Percentiles rank a stretch among this genome's conserved stretches.
Evolutionary conservation across 1,140 invertebrate genomes (phyloP).

Genomic region (Pseudomyrmex flavicornis): DNA sequence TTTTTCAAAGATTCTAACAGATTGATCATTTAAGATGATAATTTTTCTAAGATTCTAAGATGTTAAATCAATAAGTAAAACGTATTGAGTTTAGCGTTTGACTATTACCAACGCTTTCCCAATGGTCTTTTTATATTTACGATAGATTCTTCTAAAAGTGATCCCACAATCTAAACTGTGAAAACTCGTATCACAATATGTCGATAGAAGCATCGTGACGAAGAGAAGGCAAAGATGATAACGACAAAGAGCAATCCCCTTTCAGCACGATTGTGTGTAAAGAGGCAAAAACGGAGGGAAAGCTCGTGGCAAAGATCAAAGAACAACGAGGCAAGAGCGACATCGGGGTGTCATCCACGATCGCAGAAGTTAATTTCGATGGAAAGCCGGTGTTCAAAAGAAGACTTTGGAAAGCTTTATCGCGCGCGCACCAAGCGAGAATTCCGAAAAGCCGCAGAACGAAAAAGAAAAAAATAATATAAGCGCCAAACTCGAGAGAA

Average conservation of each 20-base stretch:
- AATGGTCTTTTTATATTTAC: no score
- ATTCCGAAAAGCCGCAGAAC: slow-evolving; percentile 32
- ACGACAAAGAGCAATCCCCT: slow-evolving; percentile 49
- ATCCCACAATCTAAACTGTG: background rate
- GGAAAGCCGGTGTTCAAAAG: slow-evolving; percentile 10
- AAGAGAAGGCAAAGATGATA: slow-evolving; percentile 33
- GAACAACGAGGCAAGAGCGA: background rate
- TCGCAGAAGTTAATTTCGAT: slow-evolving; percentile 56
- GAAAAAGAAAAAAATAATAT: slow-evolving; percentile 26
- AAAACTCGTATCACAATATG: slow-evolving; percentile 11
- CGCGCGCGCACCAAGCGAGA: slow-evolving; percentile 15
- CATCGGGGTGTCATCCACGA: slow-evolving; percentile 28
- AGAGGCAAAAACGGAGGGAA: slow-evolving; percentile 43
- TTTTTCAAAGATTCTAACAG: no score
- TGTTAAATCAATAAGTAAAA: no score
- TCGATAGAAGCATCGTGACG: slow-evolving; percentile 16
- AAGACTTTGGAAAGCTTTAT: slow-evolving; percentile 21
- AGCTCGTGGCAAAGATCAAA: slow-evolving; percentile 45
- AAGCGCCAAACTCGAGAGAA: background rate
- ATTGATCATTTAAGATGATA: no score
- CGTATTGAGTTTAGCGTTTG: no score
- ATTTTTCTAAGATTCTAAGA: no score
- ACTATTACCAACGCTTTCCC: no score
- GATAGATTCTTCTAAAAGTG: no score
- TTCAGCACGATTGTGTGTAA: slow-evolving; percentile 46